Evolutionary conservation across 2,113 vertebrate genomes (phyloP).

Genomic region (Diphyllodes magnificus): DNA sequence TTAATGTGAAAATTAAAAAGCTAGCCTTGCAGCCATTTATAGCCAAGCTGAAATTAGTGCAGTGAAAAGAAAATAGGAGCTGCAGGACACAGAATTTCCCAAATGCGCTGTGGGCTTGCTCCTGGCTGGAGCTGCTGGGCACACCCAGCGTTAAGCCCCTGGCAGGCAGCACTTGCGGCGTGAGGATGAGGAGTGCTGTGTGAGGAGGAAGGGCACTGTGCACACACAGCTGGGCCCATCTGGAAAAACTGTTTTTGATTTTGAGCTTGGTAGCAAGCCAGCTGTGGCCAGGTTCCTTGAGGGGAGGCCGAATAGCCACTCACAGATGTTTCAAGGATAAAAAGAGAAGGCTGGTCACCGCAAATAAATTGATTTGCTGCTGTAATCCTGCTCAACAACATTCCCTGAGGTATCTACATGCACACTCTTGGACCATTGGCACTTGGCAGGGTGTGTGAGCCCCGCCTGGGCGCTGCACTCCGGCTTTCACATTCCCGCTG

Average conservation of each 20-base stretch:
- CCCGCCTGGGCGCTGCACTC: not conserved
- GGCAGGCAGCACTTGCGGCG: not conserved
- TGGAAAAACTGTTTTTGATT: not conserved
- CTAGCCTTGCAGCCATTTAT: not conserved
- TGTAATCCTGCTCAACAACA: not conserved
- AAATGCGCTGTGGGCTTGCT: not conserved
- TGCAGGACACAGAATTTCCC: not conserved
- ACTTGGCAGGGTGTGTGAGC: not conserved
- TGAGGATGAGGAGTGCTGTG: not conserved
- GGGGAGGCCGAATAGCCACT: not conserved
- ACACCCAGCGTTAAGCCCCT: not conserved
- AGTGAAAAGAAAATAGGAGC: not conserved
- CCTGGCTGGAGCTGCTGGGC: not conserved
- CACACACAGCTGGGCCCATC: not conserved
- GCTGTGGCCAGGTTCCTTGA: not conserved
- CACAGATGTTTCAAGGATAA: constrained; percentile 1
- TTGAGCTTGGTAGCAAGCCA: constrained; percentile 13
- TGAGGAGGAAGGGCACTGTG: not conserved
- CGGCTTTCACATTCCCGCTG: not conserved
- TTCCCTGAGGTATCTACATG: not conserved
- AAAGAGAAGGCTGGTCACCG: not conserved
- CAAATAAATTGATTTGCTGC: not conserved
- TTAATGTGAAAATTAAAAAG: not conserved
- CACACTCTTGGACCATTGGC: not conserved
- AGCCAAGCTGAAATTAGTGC: not conserved